A percentile compares a stretch with the other conserved stretches of the same genome.
phyloP scores from a whole-genome alignment of 92 coral and sea anemone species.

The Palythoa caribaeorum region DNA sequence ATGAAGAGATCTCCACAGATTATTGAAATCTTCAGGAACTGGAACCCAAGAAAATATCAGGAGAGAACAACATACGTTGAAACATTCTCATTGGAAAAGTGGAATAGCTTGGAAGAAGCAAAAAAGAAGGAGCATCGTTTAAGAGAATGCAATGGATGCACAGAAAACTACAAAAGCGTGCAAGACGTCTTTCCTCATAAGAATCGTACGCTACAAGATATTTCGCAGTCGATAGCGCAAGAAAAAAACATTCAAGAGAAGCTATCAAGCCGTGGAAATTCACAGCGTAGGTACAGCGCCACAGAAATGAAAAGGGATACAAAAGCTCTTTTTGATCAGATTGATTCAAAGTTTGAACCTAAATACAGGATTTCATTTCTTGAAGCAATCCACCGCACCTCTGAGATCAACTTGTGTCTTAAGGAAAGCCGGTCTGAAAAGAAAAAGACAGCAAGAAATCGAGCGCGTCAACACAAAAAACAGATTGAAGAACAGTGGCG shows the following conservation, averaged over 20 bases:
- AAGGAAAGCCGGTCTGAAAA: slow-evolving; percentile 11
- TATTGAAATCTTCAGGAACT: neutral
- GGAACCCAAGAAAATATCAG: slow-evolving; percentile 13
- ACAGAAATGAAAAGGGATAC: slow-evolving; percentile 18
- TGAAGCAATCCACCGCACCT: slow-evolving; percentile 14
- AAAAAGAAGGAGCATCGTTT: neutral
- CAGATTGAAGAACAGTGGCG: neutral
- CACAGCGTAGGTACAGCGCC: neutral
- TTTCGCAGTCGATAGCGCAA: neutral
- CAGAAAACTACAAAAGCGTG: neutral
- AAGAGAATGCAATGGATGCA: neutral
- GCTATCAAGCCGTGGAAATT: neutral
- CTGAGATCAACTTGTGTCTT: neutral
- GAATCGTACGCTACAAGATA: neutral
- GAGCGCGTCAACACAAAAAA: neutral
- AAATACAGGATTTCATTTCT: neutral
- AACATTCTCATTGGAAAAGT: slow-evolving; percentile 7
- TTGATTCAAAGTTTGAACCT: neutral
- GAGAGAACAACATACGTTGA: slow-evolving; percentile 8
- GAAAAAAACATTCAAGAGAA: slow-evolving; percentile 1
- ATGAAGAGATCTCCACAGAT: neutral
- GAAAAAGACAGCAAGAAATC: neutral
- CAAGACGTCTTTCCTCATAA: neutral
- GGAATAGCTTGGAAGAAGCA: neutral
- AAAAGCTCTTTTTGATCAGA: neutral